Evolutionary conservation across 2,113 vertebrate species (phyloP).

Genomic region (Caloenas nicobarica): DNA sequence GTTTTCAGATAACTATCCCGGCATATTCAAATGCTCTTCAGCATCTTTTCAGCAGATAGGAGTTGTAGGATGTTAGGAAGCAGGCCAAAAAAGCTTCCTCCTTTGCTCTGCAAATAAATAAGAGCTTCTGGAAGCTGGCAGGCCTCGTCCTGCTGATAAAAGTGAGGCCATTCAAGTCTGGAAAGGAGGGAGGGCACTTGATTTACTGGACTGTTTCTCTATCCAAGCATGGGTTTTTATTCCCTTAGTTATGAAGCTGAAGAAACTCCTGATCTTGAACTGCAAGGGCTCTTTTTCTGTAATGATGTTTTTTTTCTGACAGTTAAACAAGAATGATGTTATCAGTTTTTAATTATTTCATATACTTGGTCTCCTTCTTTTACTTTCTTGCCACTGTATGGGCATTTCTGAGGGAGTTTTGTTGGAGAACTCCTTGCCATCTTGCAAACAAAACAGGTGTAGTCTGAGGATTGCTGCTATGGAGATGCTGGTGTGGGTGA

Average conservation of each 20-base stretch:
- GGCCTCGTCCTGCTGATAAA: background rate
- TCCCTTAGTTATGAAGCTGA: background rate
- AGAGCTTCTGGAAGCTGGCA: background rate
- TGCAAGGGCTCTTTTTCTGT: background rate
- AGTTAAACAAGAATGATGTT: background rate
- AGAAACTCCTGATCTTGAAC: background rate
- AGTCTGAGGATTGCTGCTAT: background rate
- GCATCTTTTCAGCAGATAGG: background rate
- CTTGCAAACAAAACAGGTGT: background rate
- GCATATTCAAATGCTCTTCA: background rate
- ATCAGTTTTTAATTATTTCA: background rate
- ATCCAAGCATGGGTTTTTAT: background rate
- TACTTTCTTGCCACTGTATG: background rate
- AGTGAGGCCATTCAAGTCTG: background rate
- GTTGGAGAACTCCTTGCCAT: rapidly evolving
- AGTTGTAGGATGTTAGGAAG: background rate
- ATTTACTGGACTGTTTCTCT: background rate
- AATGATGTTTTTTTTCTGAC: background rate
- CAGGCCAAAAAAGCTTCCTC: background rate
- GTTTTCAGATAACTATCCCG: background rate
- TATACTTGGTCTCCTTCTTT: background rate
- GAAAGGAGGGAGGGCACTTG: background rate
- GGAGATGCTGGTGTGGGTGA: background rate
- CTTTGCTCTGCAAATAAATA: background rate
- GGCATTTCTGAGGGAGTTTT: background rate